Evolutionary conservation across 2,888 invertebrate genomes (phyloP).

Genomic region (Athripsodes cinereus): DNA sequence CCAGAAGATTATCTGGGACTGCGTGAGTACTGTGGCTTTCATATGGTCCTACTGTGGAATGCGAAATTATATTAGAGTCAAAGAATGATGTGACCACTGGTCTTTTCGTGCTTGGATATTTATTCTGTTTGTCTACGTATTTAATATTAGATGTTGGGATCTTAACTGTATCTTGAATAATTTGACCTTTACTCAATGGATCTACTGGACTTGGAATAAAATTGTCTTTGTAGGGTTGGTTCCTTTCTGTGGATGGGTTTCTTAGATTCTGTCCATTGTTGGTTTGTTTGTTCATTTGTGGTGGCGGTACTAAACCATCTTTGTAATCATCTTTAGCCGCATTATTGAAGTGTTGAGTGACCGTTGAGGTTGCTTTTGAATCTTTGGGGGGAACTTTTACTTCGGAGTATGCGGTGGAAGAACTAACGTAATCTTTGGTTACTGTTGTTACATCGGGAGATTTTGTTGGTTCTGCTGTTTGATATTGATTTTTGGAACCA

Average conservation of each 20-base stretch:
- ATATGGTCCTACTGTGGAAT: conserved; percentile 20
- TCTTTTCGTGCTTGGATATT: conserved; percentile 19
- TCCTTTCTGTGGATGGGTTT: conserved; percentile 35
- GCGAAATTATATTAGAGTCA: conserved; percentile 18
- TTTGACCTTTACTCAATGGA: conserved; percentile 37
- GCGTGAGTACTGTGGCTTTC: conserved; percentile 24
- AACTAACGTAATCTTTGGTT: conserved; percentile 40
- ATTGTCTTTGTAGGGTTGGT: conserved; percentile 14
- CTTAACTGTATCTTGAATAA: conserved; percentile 12
- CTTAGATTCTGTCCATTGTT: conserved; percentile 5
- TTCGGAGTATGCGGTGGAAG: conserved; percentile 38
- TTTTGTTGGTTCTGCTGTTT: conserved; percentile 34
- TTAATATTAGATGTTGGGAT: conserved; percentile 15
- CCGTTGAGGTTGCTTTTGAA: conserved; percentile 29
- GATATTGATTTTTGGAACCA: background rate
- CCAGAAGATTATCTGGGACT: conserved; percentile 33
- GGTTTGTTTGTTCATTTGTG: conserved; percentile 29
- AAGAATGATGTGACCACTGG: conserved; percentile 24
- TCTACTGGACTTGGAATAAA: conserved; percentile 49
- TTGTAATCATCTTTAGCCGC: conserved; percentile 38
- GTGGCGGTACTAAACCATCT: conserved; percentile 45
- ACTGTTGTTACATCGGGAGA: conserved; percentile 17
- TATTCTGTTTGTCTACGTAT: conserved; percentile 13
- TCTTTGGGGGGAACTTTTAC: conserved; percentile 30
- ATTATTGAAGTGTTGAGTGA: conserved; percentile 29